Evolutionary conservation across 1,140 invertebrate genomes (phyloP), one percentile per base, ranked within the genome.

Genomic region (Callitettix versicolor): DNA sequence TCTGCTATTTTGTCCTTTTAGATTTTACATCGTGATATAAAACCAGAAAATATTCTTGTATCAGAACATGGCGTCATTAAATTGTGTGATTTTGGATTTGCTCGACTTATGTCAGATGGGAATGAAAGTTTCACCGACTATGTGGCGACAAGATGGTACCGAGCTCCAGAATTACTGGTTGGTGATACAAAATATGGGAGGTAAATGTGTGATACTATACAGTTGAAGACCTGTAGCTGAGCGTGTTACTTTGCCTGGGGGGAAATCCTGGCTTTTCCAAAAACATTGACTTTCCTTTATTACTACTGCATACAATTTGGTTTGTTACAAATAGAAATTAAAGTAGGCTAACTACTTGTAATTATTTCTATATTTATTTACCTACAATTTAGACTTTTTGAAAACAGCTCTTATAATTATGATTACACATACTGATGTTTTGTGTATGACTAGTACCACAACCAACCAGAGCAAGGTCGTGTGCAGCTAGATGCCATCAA

Each of bases 1-100:
- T n/a, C n/a, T n/a, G n/a, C n/a, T 30, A 30, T 30, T 30, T 30
- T 30, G 26, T 21, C 18, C 47, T 69, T 68, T 50, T 70, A 92
- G 87, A 88, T 92, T 62, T 89, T 95, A 63, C 91, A 95, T 68
- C 73, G 91, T 24, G 91, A 93, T 68, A 79, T 93, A 7, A 95
- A 95, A 66, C 89, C 90, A n/a, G 90, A 93, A 67, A 95, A 95
- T 66, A 81, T 95, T 12, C 70, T 93, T 21, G 82, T 93, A 0
- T 90, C 87, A 20, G 78, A 80, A 50, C 73, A 77, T 30, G 88
- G 88, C 0, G 80, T 92, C 1, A 81, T 93, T 4, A 93, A 94
- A 70, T 71, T 93, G 4, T 92, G 89, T 69, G 89, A 93, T 71
- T 89, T 93, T 65, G 89, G 89, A 1, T 92, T 93, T 68, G 88